These are phyloP conservation scores for Hydropsyche tenuis DNA, from an alignment of 1,140 invertebrate species.

Conservation along the genomic window DNA sequence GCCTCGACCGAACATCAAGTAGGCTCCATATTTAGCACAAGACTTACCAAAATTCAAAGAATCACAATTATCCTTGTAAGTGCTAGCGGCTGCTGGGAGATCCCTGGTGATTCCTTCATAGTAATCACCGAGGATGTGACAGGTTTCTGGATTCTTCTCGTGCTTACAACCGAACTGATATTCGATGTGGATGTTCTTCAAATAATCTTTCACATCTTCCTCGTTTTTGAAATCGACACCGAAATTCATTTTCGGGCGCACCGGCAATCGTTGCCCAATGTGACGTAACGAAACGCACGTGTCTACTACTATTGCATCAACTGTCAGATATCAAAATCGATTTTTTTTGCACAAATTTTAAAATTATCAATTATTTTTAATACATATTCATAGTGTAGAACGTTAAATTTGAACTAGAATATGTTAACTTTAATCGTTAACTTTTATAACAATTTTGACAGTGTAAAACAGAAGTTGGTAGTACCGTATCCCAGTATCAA, in stretches of 20 bases:
- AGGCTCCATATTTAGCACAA: slow-evolving; percentile 85
- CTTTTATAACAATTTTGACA: no score
- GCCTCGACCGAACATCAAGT: slow-evolving; percentile 69
- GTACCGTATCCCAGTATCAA: no score
- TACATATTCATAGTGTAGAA: no score
- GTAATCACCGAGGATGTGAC: slow-evolving; percentile 89
- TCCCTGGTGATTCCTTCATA: slow-evolving; percentile 83
- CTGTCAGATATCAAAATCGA: no score
- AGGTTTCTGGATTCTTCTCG: slow-evolving; percentile 72
- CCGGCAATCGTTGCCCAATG: no score
- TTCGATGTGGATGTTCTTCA: slow-evolving; percentile 89
- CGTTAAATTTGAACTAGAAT: no score
- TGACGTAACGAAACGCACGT: no score
- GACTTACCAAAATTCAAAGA: slow-evolving; percentile 80
- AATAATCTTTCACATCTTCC: slow-evolving; percentile 84
- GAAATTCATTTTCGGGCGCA: slow-evolving; percentile 14
- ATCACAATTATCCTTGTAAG: slow-evolving; percentile 87
- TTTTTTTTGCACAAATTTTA: no score
- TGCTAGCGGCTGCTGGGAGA: slow-evolving; percentile 74
- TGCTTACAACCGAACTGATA: slow-evolving; percentile 87
- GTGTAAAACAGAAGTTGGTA: no score
- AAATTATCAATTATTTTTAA: no score
- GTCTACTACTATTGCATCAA: no score
- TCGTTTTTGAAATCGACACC: slow-evolving; percentile 77
- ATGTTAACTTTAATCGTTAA: no score